These are phyloP conservation scores for Callosobruchus maculatus DNA, from an alignment of 2,888 invertebrate species.

Conservation along the genomic window DNA sequence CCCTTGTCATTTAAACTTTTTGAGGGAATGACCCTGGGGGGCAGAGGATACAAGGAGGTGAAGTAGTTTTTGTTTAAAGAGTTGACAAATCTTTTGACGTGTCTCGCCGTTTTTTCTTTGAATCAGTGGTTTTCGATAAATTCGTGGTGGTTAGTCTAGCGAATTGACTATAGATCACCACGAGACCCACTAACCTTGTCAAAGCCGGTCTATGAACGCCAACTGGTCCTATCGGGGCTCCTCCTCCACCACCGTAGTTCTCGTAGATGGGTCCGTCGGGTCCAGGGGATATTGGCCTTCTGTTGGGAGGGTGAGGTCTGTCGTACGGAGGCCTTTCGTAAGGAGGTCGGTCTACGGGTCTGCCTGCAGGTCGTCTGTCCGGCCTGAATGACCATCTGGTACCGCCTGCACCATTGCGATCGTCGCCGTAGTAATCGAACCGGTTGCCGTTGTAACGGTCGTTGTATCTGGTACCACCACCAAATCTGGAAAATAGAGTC, in stretches of 20 bases:
- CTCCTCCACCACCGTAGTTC: conserved; percentile 40
- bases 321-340: conserved; percentile 20
- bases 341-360: conserved; percentile 31
- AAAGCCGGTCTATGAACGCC: not conserved
- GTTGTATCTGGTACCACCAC: conserved; percentile 5
- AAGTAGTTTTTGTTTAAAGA: no score
- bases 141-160: no score
- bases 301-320: conserved; percentile 10
- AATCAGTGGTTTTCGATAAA: no score
- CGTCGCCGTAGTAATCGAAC: conserved; percentile 40
- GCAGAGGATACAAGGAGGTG: no score
- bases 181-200: not conserved
- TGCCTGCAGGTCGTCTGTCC: conserved; percentile 36
- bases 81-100: no score
- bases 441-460: conserved; percentile 33
- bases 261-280: conserved; percentile 49
- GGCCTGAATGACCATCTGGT: conserved; percentile 43
- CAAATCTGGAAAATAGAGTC: no score
- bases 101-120: no score
- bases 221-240: conserved; percentile 11
- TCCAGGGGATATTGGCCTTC: conserved; percentile 41
- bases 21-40: no score
- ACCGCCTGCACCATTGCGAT: conserved; percentile 41
- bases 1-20: no score
- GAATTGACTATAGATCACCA: no score